Base-by-base conservation (phyloP, 2,113 vertebrate species). In the Trichomycterus rosablanca region DNA sequence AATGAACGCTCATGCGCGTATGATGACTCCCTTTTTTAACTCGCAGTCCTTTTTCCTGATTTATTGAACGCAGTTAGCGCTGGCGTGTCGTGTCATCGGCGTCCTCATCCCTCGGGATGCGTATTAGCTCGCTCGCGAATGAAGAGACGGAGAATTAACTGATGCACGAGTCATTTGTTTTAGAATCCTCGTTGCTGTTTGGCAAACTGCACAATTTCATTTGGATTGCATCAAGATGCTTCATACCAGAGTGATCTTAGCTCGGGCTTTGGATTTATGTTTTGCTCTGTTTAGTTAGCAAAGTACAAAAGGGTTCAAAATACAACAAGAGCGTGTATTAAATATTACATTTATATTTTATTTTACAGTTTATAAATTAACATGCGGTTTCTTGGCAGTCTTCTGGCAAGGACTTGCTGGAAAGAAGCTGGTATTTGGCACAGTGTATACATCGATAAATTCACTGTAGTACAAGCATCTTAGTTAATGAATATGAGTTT, bases 1-100 rank as follows among this genome's bases (percentile, higher is more conserved):
- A 68, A 71, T 77, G 71, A 64, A 76, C 50, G 72, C 45, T 76
- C 60, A 63, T 76, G 43, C 66, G 70, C 62, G 20, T 70, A 71
- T 74, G 60, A 76, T 70, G 45, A 42, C 65, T 70, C 39, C 62
- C 74, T 65, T 76, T 68, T 66, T 42, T 11, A 54, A 22, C 54
- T 59, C 46, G 4, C 11, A 44, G 19, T 34, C 10, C 18, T 39
- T 48, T 56, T 34, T 39, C 55, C 58, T 73, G 42, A 70, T 68
- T 56, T 52, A 73, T n/a, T n/a, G n/a, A n/a, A n/a, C n/a, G n/a
- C 58, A 50, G 45, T 35, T 39, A 15, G 51, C 12, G 7, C 51
- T 18, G 20, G 39, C n/a, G 1, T 32, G 59, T 48, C 10, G 9
- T 37, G 15, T 55, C 42, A 64, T 55, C 40, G 50, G 42, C 46